Evolutionary conservation across 2,888 invertebrate genomes (phyloP).

Genomic region (Amiota communis): DNA sequence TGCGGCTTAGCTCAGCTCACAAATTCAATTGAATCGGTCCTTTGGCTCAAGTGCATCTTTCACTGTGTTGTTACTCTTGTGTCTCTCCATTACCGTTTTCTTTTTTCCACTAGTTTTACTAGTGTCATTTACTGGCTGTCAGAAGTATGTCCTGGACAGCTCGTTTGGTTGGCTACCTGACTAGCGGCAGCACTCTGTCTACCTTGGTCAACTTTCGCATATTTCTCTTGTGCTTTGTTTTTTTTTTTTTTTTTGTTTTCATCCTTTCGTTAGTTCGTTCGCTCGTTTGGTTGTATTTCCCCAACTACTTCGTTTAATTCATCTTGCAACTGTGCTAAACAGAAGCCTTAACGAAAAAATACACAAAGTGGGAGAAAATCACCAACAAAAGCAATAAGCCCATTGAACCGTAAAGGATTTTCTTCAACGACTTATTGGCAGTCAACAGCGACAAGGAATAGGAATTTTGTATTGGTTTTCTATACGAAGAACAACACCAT

Average conservation of each 20-base stretch:
- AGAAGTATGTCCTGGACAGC: background rate
- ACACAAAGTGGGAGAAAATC: background rate
- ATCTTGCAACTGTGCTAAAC: background rate
- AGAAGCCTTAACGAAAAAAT: background rate
- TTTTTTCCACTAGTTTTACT: background rate
- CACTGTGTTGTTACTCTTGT: no score
- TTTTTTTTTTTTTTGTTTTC: background rate
- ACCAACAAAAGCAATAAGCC: constrained; percentile 25
- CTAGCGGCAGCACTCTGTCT: constrained; percentile 1
- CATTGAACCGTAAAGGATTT: constrained; percentile 22
- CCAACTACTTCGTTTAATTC: background rate
- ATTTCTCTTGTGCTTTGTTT: background rate
- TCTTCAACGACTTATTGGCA: constrained; percentile 5
- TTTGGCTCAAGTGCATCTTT: no score
- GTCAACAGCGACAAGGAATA: background rate
- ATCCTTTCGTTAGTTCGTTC: no score
- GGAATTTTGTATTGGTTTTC: no score
- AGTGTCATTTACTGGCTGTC: background rate
- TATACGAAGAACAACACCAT: no score
- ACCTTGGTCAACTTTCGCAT: background rate
- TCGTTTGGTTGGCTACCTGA: background rate
- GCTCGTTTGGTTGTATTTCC: background rate
- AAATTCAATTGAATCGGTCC: constrained; percentile 8
- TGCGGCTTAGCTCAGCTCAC: constrained; percentile 1
- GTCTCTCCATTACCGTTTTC: background rate